These are phyloP conservation scores for Castor canadensis DNA, from an alignment of 2,113 vertebrate genomes.

Conservation along the genomic window DNA sequence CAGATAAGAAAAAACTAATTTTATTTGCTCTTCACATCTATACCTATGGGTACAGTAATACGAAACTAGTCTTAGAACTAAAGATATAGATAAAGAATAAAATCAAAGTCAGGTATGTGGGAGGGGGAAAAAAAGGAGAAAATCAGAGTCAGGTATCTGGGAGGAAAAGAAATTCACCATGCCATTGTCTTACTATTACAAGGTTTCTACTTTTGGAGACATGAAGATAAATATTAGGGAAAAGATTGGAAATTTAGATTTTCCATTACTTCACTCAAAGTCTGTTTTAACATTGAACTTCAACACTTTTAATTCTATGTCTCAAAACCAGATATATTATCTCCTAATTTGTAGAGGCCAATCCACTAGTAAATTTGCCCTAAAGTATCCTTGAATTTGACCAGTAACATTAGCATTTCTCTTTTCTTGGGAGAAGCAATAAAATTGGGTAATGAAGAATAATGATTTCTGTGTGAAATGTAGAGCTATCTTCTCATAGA, in stretches of 20 bases:
- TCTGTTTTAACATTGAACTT: conserved; percentile 8
- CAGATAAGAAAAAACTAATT: not conserved
- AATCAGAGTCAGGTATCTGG: not conserved
- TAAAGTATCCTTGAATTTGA: not conserved
- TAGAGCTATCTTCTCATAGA: not conserved
- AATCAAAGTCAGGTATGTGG: not conserved
- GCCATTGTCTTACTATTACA: not conserved
- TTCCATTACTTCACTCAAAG: not conserved
- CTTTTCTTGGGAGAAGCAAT: not conserved
- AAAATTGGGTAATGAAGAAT: not conserved
- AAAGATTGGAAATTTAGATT: not conserved
- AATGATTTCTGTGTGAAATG: not conserved
- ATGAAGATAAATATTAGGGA: not conserved
- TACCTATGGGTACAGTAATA: not conserved
- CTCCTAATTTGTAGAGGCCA: not conserved
- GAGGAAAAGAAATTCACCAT: not conserved
- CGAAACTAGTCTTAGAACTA: not conserved
- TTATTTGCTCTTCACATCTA: not conserved
- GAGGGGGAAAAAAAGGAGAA: not conserved
- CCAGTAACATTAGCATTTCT: not conserved
- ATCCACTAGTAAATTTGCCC: not conserved
- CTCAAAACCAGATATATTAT: not conserved
- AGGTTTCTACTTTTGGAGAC: not conserved
- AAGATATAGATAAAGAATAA: not conserved
- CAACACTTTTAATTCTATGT: not conserved